phyloP scores from a whole-genome alignment of 2,797 vertebrate species.

The Lacerta bilineata region DNA sequence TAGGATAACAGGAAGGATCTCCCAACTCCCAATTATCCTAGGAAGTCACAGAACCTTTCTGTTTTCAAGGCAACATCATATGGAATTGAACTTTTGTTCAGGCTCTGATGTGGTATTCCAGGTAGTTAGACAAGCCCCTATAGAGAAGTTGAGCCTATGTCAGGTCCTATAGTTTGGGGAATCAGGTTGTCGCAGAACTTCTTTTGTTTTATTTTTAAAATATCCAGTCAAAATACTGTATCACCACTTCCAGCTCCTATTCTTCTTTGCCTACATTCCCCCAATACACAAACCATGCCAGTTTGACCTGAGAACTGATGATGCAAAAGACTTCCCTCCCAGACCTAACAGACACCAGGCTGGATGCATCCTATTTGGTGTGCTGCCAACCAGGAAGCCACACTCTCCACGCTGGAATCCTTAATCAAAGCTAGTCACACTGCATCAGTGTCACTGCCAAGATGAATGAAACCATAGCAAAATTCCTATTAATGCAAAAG shows the following conservation, averaged over 20 bases:
- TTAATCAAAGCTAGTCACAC: background rate
- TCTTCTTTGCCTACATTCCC: background rate
- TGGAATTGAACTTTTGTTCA: background rate
- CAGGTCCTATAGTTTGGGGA: background rate
- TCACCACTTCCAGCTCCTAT: background rate
- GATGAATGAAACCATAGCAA: background rate
- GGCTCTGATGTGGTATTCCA: background rate
- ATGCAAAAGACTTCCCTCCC: background rate
- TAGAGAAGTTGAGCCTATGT: background rate
- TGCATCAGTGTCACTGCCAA: background rate
- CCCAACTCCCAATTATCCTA: background rate
- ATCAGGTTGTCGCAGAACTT: background rate
- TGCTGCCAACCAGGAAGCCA: background rate
- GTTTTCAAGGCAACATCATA: background rate
- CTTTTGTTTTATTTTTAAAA: background rate
- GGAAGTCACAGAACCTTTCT: background rate
- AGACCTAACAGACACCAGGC: background rate
- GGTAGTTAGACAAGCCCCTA: background rate
- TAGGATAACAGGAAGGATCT: background rate
- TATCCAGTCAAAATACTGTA: background rate
- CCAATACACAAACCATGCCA: background rate
- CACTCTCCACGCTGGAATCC: background rate
- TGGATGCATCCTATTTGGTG: background rate
- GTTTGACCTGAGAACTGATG: background rate
- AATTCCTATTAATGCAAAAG: background rate